A percentile compares a stretch with the other conserved stretches of the same genome.
phyloP scores from a whole-genome alignment of 1,140 invertebrate species.

The Tetragonula clypearis region DNA sequence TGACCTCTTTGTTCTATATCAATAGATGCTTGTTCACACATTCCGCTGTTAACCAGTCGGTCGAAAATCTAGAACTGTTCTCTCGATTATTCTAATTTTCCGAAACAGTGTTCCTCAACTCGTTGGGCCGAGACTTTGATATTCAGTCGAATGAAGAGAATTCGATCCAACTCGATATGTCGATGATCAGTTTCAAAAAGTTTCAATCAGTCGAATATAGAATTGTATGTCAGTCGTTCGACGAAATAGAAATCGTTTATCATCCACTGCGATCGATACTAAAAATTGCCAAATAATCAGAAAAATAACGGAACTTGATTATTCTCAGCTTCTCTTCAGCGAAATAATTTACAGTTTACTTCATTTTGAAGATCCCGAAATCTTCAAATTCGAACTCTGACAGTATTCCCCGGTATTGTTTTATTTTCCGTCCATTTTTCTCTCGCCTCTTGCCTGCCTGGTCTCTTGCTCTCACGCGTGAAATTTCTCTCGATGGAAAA shows the following conservation, averaged over 20 bases:
- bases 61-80: slow-evolving; percentile 39
- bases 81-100: background rate
- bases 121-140: too few relatives aligned
- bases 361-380: background rate
- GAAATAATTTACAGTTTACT: background rate
- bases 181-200: background rate
- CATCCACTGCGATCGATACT: too few relatives aligned
- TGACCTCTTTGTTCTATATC: slow-evolving; percentile 20
- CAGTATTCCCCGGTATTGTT: background rate
- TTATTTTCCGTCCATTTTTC: background rate
- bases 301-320: too few relatives aligned
- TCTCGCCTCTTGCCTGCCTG: background rate
- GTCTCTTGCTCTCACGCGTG: slow-evolving; percentile 43
- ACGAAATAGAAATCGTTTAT: too few relatives aligned
- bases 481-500: slow-evolving; percentile 45
- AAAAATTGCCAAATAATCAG: too few relatives aligned
- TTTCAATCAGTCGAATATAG: background rate
- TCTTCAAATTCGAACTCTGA: background rate
- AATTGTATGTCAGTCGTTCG: background rate
- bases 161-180: background rate
- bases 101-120: background rate
- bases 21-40: slow-evolving; percentile 6
- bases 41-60: slow-evolving; percentile 33
- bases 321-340: too few relatives aligned
- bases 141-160: too few relatives aligned